phyloP scores from a whole-genome alignment of 2,888 invertebrate genomes.

The Polymixis flavicincta region DNA sequence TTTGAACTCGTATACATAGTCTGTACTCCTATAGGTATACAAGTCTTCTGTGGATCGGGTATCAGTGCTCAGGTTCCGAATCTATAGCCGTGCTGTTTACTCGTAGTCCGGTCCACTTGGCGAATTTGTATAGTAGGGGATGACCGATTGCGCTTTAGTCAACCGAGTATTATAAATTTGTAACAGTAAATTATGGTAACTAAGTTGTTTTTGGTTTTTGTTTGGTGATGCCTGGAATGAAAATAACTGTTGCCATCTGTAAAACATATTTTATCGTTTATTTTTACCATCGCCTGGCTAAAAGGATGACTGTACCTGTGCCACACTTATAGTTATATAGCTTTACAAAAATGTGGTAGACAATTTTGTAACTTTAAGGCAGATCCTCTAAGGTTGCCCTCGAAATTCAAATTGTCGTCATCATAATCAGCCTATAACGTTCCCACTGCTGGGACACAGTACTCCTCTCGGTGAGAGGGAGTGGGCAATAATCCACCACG shows the following conservation, averaged over 20 bases:
- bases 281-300: not conserved
- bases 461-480: too few relatives aligned
- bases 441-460: too few relatives aligned
- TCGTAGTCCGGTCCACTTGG: constrained; percentile 47
- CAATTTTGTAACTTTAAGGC: not conserved
- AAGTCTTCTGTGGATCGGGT: constrained; percentile 32
- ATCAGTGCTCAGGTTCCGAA: constrained; percentile 34
- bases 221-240: not conserved
- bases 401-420: too few relatives aligned
- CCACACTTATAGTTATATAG: not conserved
- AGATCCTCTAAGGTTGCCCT: too few relatives aligned
- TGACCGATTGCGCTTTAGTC: constrained; percentile 34
- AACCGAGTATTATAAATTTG: constrained; percentile 20
- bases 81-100: constrained; percentile 56
- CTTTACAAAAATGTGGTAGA: not conserved
- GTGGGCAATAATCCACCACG: too few relatives aligned
- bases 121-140: constrained; percentile 56
- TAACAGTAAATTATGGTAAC: not conserved
- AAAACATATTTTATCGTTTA: not conserved
- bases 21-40: constrained; percentile 11
- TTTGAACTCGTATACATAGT: constrained; percentile 25
- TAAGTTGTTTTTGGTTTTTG: not conserved
- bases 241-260: not conserved
- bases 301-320: not conserved
- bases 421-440: too few relatives aligned